Conservation (phyloP, 2,888 invertebrate genomes). For the Drosophila emarginata region DNA sequence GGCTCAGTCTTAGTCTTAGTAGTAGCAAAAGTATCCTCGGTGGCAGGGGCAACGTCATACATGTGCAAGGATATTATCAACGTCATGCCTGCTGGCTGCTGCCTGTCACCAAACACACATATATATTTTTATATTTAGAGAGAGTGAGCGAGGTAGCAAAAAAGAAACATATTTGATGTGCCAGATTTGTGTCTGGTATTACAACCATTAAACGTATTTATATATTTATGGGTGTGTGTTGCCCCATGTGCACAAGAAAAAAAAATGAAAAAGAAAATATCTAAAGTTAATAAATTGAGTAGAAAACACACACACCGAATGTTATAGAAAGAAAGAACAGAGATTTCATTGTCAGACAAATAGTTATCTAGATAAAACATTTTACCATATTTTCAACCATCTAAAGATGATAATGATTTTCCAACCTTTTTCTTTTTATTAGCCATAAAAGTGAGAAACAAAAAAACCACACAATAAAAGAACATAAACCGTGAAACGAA, state of each 20-base stretch:
- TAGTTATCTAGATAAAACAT: conserved; percentile 22
- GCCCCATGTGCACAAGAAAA: conserved; percentile 14
- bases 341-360: not conserved
- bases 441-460: conserved; percentile 1
- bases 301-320: conserved; percentile 40
- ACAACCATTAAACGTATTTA: conserved; percentile 61
- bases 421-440: conserved; percentile 9
- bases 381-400: conserved; percentile 38
- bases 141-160: conserved; percentile 22
- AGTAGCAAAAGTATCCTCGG: conserved; percentile 34
- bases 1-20: not conserved
- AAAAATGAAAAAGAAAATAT: too few relatives aligned
- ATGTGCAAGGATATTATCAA: conserved; percentile 80
- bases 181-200: conserved; percentile 54
- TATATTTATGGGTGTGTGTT: conserved; percentile 51
- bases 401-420: not conserved
- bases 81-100: conserved; percentile 70
- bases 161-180: conserved; percentile 42
- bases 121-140: conserved; percentile 32
- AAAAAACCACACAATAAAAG: not conserved
- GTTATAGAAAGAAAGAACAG: not conserved
- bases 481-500: not conserved
- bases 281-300: conserved; percentile 60
- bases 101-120: conserved; percentile 19
- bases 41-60: conserved; percentile 72